Conservation (phyloP, 2,113 vertebrate genomes). For the Eira barbara region DNA sequence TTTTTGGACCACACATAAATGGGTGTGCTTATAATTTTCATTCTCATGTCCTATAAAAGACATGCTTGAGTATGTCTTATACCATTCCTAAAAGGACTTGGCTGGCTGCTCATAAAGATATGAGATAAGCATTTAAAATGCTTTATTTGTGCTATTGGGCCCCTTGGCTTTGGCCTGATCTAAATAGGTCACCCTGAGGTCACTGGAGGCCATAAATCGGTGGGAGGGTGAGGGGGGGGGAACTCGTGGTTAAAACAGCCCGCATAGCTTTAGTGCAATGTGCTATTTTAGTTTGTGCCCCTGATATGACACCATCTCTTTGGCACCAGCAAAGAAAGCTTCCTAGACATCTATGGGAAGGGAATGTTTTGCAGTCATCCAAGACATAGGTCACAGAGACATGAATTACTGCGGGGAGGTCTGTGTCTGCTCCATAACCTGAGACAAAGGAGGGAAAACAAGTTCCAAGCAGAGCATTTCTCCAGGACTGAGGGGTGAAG, state of each 20-base stretch:
- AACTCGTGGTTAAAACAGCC: background rate
- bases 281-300: constrained; percentile 66
- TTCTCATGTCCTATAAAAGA: background rate
- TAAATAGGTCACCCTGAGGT: constrained; percentile 29
- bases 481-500: background rate
- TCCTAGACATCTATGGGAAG: constrained; percentile 67
- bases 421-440: background rate
- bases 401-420: background rate
- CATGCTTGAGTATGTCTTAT: background rate
- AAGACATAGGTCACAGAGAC: constrained; percentile 12
- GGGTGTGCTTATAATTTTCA: background rate
- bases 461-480: background rate
- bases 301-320: constrained; percentile 56
- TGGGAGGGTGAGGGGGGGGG: background rate
- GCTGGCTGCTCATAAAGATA: background rate
- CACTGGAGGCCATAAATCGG: constrained; percentile 30
- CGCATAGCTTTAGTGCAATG: background rate
- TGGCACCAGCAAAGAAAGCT: constrained; percentile 66
- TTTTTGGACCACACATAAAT: background rate
- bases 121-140: background rate
- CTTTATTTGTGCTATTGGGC: background rate
- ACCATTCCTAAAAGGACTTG: background rate
- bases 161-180: background rate
- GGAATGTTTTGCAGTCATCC: background rate
- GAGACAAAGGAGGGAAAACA: background rate